Evolutionary conservation across 2,888 invertebrate species (phyloP), one percentile per base, ranked within the genome.

Genomic region (Eugnorisma glareosa): DNA sequence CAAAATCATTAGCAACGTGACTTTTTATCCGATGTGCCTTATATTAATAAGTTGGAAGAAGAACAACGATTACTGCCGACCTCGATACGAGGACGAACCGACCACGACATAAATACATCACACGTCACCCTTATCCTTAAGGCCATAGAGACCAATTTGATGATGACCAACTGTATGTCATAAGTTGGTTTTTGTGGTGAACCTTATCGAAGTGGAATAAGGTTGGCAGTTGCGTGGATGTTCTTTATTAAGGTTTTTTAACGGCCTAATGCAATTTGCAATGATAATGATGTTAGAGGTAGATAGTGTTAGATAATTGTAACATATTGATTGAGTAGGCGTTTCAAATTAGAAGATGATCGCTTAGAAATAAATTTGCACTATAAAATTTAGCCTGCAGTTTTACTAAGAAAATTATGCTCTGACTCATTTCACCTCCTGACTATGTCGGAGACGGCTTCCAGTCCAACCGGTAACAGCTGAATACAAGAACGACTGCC

Each of bases 11-110:
- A 66, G 1, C 31, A 59, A 11, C 72, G 24, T 69, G 43, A 59
- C 37, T 48, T 8, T 1, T 57, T 82, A 72, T n/a, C 15, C 82
- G 79, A 11, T 51, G 35, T 21, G 61, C 87, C 70, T 89, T 82
- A 89, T 81, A 82, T 84, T 82, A 84, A 84, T 88, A 84, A 77
- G 75, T 83, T 83, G 64, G 80, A 81, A 89, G 89, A 88, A 84
- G 82, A 82, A 75, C 72, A 66, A 45, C 80, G 75, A 89, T 87
- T 81, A 86, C 45, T 63, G 18, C 45, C 77, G 86, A 74, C 90
- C 90, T 90, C 87, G 84, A 48, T 57, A 5, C 76, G 83, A 84
- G 84, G 86, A 76, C 86, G 71, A 79, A 0, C 0, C 28, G 54
- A 76, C 86, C 73, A 76, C 75, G 59, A 71, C 68, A 85, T 64